Base-by-base conservation (phyloP, 2,797 vertebrate species). In the Peromyscus melanophrys region DNA sequence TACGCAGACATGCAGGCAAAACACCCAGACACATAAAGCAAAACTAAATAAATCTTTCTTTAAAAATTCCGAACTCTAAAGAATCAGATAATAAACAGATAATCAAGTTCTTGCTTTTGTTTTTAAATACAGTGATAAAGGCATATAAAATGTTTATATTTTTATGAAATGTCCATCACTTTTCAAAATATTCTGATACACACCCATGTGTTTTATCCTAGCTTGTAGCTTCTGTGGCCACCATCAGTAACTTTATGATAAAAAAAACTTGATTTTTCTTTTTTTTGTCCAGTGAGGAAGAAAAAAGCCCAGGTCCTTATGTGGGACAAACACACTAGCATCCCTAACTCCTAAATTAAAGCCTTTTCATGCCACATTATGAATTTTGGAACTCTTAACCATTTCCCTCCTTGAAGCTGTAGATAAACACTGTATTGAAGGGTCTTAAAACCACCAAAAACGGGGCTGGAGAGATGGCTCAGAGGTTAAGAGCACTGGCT, bases 21-120 rank as follows among this genome's bases (percentile, higher is more conserved):
- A 16, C n/a, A 37, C 34, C 34, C 55, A 59, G n/a, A 81, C 49
- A n/a, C 49, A 37, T 55, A n/a, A 27, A 57, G 55, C 78, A 37
- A 59, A 40, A 61, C 27, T 57, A 59, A 37, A 12, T 37, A 61
- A 61, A 27, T 61, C 21, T 37, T 27, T 27, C n/a, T 57, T 59
- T 49, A 77, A 77, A 81, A 37, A 37, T 57, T 37, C 13, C 2
- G 8, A 21, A 34, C 52, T 81, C 78, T 88, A 61, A 90, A 87
- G 29, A 71, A 71, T 90, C 82, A 73, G 16, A 88, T 90, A 75
- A 80, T 67, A 87, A 91, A 61, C 83, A 61, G 4, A 82, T 49
- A 89, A 65, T 52, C 37, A 86, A 65, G 13, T 87, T 9, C 13
- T 81, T 94, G 69, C 16, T 86, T 77, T 6, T 78, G 73, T 34